Percentiles rank a stretch among this genome's conserved stretches.
Evolutionary conservation across 92 coral and sea anemone genomes (phyloP).

Genomic region (Epizoanthus illoricatus): DNA sequence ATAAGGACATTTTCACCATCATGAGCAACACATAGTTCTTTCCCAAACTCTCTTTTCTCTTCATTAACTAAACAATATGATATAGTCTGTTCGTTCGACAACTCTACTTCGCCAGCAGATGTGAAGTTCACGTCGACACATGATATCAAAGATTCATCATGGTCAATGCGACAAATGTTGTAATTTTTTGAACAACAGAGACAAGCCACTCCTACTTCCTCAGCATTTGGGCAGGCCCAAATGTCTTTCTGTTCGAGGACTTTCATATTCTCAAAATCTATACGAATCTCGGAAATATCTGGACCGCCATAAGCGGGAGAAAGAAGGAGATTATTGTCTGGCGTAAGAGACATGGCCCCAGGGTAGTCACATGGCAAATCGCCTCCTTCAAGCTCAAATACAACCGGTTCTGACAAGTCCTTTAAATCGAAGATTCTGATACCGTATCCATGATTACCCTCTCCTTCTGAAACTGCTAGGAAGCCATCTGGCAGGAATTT

Average conservation of each 20-base stretch:
- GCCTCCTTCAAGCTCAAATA: neutral
- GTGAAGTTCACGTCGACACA: conserved; percentile 23
- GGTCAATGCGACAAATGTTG: neutral
- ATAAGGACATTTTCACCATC: conserved; percentile 53
- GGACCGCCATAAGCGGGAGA: neutral
- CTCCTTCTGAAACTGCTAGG: conserved; percentile 41
- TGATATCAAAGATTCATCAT: neutral
- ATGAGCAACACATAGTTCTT: conserved; percentile 36
- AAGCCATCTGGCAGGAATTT: conserved; percentile 32
- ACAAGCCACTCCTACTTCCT: neutral
- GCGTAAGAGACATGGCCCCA: neutral
- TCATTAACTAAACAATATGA: conserved; percentile 47
- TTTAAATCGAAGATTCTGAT: conserved; percentile 17
- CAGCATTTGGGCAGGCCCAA: conserved; percentile 19
- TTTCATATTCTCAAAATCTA: conserved; percentile 35
- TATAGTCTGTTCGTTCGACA: conserved; percentile 35
- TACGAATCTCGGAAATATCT: conserved; percentile 1
- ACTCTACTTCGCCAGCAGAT: conserved; percentile 26
- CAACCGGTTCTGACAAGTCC: neutral
- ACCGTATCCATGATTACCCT: conserved; percentile 27
- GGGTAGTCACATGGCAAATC: conserved; percentile 2
- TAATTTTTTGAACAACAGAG: conserved; percentile 24
- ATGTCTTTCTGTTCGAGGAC: conserved; percentile 17
- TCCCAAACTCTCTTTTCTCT: conserved; percentile 10
- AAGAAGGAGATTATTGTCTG: conserved; percentile 1